Evolutionary conservation across 1,140 invertebrate species (phyloP), one percentile per base, ranked within the genome.

Genomic region (Teleogryllus occipitalis): DNA sequence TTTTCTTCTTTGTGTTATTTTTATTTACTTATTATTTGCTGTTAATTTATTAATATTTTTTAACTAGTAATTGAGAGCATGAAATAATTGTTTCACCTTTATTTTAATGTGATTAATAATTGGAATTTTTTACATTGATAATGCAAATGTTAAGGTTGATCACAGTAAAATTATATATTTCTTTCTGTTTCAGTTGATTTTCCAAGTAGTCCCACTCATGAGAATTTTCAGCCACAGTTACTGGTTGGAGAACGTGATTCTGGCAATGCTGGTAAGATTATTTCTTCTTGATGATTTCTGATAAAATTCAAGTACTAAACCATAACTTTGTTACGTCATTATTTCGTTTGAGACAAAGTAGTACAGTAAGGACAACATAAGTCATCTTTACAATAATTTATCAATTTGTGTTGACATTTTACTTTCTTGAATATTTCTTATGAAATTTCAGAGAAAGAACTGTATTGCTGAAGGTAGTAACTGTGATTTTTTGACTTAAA

Each of bases 131-230:
- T 39, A 39, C 27, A 2, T 39, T 5, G 27, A 39, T 39, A 39
- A 39, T 39, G 27, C 27, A 39, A 39, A 39, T 5, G 27, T 39
- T 39, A 39, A 39, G 27, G 1, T 2, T 73, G 10, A 22, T 8
- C 27, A 47, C 39, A 21, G 1, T 47, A 47, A 39, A 47, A 22
- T 8, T 14, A 18, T 15, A n/a, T 72, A 18, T 74, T 75, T 47
- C 39, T 79, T 39, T 39, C 8, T 76, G n/a, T 49, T 49, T 75
- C 46, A 76, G 48, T 76, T 46, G 48, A 21, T 76, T 74, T 18
- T 74, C 79, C 74, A 47, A 76, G 27, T 80, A 65, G 72, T 22
- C 39, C 54, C 8, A 39, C 72, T 8, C 27, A 65, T 65, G 54
- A 65, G 18, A 65, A 65, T 65, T n/a, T 14, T 48, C 46, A 47